These are phyloP conservation scores for Callopanchax toddi DNA, from an alignment of 2,113 vertebrate genomes.

Conservation along the genomic window DNA sequence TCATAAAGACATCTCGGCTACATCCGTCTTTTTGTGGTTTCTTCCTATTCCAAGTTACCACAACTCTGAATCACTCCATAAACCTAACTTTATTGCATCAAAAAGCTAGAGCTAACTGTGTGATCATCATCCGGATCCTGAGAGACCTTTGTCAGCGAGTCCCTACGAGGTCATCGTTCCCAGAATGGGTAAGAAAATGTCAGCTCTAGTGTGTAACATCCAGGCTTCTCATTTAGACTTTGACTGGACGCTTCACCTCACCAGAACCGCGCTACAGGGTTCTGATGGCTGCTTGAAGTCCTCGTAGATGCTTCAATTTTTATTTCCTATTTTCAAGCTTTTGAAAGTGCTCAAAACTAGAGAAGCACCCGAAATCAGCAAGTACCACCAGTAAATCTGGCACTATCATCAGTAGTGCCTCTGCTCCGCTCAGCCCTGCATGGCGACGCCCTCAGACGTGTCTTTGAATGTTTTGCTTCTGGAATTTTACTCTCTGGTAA, in stretches of 20 bases:
- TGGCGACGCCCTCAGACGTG: conserved; percentile 92
- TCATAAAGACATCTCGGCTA: no score
- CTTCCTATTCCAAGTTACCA: no score
- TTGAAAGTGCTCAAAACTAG: no score
- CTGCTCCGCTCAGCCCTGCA: conserved; percentile 95
- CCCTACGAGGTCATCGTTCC: conserved; percentile 96
- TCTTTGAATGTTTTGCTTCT: conserved; percentile 98
- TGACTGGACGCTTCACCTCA: no score
- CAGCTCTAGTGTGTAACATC: not conserved
- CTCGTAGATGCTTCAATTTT: no score
- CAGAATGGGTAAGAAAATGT: conserved; percentile 89
- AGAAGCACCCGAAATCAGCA: no score
- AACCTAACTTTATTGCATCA: conserved; percentile 89
- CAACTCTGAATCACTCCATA: conserved; percentile 70
- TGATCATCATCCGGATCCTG: conserved; percentile 97
- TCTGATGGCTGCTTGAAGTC: no score
- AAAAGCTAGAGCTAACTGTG: conserved; percentile 99
- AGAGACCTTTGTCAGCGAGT: conserved; percentile 96
- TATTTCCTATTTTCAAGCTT: no score
- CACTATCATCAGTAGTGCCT: conserved; percentile 95
- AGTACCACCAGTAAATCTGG: no score
- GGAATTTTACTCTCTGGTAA: conserved; percentile 94
- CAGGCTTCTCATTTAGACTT: not conserved
- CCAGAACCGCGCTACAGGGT: no score
- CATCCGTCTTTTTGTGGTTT: no score